These are phyloP conservation scores for Calosoma granatense DNA, from an alignment of 1,140 invertebrate genomes.

Conservation along the genomic window DNA sequence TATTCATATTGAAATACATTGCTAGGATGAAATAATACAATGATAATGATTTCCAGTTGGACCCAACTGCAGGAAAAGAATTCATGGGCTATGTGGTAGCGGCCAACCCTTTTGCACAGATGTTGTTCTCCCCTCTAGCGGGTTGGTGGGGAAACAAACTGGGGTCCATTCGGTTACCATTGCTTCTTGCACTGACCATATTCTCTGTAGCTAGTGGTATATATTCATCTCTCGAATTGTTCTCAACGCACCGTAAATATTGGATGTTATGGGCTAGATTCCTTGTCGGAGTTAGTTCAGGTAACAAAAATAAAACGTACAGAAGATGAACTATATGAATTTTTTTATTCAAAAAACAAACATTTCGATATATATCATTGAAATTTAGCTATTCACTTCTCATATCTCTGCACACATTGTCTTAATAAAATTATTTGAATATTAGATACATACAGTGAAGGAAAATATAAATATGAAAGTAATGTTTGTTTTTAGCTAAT, in stretches of 20 bases:
- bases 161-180: conserved; percentile 56
- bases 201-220: conserved; percentile 66
- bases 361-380: too few species aligned
- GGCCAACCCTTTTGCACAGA: conserved; percentile 79
- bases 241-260: conserved; percentile 44
- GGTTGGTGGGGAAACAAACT: conserved; percentile 76
- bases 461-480: too few species aligned
- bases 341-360: too few species aligned
- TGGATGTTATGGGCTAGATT: conserved; percentile 70
- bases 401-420: too few species aligned
- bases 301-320: too few species aligned
- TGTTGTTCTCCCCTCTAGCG: conserved; percentile 76
- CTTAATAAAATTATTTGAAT: too few species aligned
- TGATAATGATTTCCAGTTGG: conserved; percentile 71
- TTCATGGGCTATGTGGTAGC: conserved; percentile 79
- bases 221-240: conserved; percentile 68
- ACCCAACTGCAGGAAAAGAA: conserved; percentile 63
- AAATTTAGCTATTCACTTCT: too few species aligned
- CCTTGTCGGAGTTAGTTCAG: conserved; percentile 78
- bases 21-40: too few species aligned
- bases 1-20: too few species aligned
- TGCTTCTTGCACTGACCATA: conserved; percentile 58
- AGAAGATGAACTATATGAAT: too few species aligned
- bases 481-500: conserved; percentile 59
- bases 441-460: too few species aligned